Conservation (phyloP, 2,888 invertebrate species). For the Phasia obesa region DNA sequence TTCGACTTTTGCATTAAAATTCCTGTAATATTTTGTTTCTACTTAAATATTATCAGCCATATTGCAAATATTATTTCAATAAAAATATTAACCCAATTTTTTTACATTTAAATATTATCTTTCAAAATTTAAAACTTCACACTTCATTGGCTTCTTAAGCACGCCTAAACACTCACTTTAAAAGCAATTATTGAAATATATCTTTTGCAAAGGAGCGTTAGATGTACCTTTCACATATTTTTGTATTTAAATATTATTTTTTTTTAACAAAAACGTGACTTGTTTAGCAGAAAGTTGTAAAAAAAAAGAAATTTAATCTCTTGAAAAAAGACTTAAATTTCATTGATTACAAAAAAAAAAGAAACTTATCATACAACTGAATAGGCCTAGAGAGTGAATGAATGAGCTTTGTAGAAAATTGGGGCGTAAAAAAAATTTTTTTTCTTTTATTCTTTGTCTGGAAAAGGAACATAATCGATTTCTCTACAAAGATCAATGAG, state of each 20-base stretch:
- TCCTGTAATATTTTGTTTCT: too few relatives aligned
- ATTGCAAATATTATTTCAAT: too few relatives aligned
- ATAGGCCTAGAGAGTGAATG: background rate
- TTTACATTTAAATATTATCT: background rate
- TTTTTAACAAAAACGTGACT: slow-evolving; percentile 33
- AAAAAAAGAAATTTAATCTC: slow-evolving; percentile 49
- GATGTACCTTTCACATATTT: background rate
- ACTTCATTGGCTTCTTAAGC: slow-evolving; percentile 54
- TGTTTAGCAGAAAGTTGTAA: slow-evolving; percentile 5
- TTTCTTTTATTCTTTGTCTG: background rate
- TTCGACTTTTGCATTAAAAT: too few relatives aligned
- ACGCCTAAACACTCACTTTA: slow-evolving; percentile 56
- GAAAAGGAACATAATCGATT: background rate
- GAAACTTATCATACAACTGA: background rate
- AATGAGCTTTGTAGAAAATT: background rate
- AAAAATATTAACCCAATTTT: too few relatives aligned
- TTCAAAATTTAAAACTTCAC: slow-evolving; percentile 42
- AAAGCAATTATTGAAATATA: slow-evolving; percentile 43
- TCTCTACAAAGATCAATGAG: slow-evolving; percentile 58
- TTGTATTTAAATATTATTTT: too few relatives aligned
- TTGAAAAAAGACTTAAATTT: slow-evolving; percentile 35
- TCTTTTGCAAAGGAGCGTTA: slow-evolving; percentile 10
- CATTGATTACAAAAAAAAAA: background rate
- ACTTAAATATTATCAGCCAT: too few relatives aligned
- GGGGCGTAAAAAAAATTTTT: background rate